phyloP scores from a whole-genome alignment of 2,888 invertebrate genomes.

The Osmoderma eremita region DNA sequence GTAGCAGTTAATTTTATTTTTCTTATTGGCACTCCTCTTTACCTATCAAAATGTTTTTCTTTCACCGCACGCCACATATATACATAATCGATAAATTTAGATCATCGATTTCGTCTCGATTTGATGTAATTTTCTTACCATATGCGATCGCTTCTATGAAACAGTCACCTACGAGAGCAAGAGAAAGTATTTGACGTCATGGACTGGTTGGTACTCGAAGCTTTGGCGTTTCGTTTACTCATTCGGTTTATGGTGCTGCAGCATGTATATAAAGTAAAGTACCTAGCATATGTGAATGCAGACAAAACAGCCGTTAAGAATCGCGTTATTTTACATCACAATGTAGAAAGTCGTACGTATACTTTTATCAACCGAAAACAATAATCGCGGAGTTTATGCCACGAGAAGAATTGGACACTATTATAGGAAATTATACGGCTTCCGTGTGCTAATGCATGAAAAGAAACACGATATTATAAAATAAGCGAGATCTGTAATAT shows the following conservation, averaged over 20 bases:
- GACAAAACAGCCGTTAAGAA: slow-evolving; percentile 7
- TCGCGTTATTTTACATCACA: slow-evolving; percentile 23
- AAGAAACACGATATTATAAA: too few species aligned
- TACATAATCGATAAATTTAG: not conserved
- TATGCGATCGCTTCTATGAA: slow-evolving; percentile 2
- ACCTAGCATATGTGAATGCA: slow-evolving; percentile 2
- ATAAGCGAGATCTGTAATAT: too few species aligned
- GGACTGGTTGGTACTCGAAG: slow-evolving; percentile 10
- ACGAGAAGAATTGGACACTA: not conserved
- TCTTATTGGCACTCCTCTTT: too few species aligned
- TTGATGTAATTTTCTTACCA: slow-evolving; percentile 18
- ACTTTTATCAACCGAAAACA: slow-evolving; percentile 8
- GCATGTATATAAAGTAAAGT: not conserved
- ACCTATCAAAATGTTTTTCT: not conserved
- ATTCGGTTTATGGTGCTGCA: slow-evolving; percentile 10
- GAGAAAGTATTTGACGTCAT: slow-evolving; percentile 26
- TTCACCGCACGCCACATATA: not conserved
- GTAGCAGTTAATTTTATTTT: too few species aligned
- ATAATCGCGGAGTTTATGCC: not conserved
- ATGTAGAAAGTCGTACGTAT: slow-evolving; percentile 27
- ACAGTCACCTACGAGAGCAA: slow-evolving; percentile 2
- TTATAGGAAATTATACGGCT: slow-evolving; percentile 1
- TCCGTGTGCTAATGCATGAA: not conserved
- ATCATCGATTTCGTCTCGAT: slow-evolving; percentile 3
- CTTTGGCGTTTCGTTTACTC: slow-evolving; percentile 3